Conservation (phyloP, 2,888 invertebrate species). For the Keiferia lycopersicella region DNA sequence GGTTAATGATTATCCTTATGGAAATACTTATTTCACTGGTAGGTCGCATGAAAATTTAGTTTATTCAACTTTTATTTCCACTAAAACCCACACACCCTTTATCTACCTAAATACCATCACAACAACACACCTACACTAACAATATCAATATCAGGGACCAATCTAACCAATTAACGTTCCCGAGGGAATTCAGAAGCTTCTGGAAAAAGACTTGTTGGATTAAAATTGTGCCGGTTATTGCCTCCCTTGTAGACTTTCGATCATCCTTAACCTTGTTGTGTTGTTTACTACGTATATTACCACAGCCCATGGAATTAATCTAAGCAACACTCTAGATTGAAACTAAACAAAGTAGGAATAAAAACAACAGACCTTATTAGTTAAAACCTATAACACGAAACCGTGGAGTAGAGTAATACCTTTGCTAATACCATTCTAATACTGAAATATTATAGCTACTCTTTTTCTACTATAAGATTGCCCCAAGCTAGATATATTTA, state of each 20-base stretch:
- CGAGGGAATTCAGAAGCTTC: background rate
- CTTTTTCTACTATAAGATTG: too few species aligned
- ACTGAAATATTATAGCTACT: too few species aligned
- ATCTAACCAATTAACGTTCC: conserved; percentile 1
- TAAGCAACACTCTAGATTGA: background rate
- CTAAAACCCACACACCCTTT: too few species aligned
- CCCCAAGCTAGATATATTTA: too few species aligned
- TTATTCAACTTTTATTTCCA: background rate
- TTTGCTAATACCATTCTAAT: too few species aligned
- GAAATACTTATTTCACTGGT: too few species aligned
- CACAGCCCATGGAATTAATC: background rate
- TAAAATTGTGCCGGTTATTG: background rate
- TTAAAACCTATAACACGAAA: too few species aligned
- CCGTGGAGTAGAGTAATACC: too few species aligned
- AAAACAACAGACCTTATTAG: background rate
- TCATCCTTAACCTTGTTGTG: conserved; percentile 5
- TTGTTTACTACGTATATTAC: background rate
- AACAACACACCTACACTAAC: background rate
- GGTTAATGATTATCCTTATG: too few species aligned
- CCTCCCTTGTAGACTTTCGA: conserved; percentile 10
- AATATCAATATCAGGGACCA: background rate
- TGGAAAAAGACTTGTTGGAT: conserved; percentile 1
- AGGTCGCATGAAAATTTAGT: too few species aligned
- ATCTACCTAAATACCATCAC: too few species aligned
- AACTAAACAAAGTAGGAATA: background rate